These are phyloP conservation scores for Drosophila niveifrons DNA, from an alignment of 2,888 invertebrate species.

Conservation along the genomic window DNA sequence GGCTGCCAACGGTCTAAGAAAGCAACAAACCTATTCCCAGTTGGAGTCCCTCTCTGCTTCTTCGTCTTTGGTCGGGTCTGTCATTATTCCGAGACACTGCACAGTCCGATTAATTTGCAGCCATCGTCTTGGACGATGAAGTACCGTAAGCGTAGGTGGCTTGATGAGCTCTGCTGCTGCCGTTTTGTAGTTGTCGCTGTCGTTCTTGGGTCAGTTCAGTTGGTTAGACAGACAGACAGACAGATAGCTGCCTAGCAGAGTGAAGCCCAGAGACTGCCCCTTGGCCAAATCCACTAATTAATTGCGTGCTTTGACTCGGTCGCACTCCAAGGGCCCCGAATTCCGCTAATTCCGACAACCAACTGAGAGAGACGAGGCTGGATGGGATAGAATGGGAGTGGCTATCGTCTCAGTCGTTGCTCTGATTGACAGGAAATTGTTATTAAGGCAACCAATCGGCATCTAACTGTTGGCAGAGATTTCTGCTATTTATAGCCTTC, in stretches of 20 bases:
- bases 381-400: conserved; percentile 35
- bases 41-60: conserved; percentile 19
- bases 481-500: conserved; percentile 41
- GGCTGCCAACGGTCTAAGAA: conserved; percentile 20
- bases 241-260: conserved; percentile 40
- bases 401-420: conserved; percentile 50
- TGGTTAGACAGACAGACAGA: not conserved
- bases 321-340: conserved; percentile 47
- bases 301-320: conserved; percentile 65
- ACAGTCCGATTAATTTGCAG: conserved; percentile 72
- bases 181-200: conserved; percentile 37
- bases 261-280: conserved; percentile 26
- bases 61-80: conserved; percentile 27
- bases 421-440: conserved; percentile 76
- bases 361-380: conserved; percentile 20
- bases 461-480: conserved; percentile 50
- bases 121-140: conserved; percentile 41
- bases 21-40: conserved; percentile 3
- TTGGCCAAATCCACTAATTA: conserved; percentile 66
- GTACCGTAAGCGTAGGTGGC: conserved; percentile 80
- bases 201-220: conserved; percentile 53
- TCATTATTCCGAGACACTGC: conserved; percentile 56
- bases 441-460: conserved; percentile 58
- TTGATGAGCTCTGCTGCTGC: conserved; percentile 74
- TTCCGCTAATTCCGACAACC: conserved; percentile 29